Conservation (phyloP, 2,113 vertebrate genomes). For the Pangasianodon hypophthalmus region DNA sequence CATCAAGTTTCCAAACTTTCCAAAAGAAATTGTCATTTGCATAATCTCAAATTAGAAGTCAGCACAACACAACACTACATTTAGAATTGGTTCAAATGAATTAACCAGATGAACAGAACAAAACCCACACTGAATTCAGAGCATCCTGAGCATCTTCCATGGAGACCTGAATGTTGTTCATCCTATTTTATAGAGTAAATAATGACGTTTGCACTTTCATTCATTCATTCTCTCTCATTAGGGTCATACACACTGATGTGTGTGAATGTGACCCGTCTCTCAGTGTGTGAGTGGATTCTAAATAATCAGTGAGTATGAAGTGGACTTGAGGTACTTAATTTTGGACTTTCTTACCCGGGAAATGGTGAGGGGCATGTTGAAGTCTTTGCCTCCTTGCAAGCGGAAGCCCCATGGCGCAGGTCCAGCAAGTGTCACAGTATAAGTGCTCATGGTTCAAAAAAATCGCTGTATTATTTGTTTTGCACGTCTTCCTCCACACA, state of each 20-base stretch:
- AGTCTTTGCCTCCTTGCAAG: slow-evolving; percentile 97
- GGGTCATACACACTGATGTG: background rate
- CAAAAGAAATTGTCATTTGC: background rate
- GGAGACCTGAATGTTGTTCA: background rate
- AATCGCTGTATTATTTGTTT: slow-evolving; percentile 28
- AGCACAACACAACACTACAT: background rate
- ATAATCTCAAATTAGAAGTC: background rate
- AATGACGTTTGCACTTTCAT: background rate
- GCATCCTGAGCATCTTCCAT: background rate
- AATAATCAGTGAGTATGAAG: background rate
- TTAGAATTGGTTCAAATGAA: background rate
- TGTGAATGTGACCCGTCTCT: background rate
- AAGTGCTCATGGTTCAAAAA: slow-evolving; percentile 81
- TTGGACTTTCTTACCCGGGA: slow-evolving; percentile 79
- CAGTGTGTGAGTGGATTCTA: background rate
- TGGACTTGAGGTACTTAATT: background rate
- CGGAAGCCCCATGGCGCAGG: slow-evolving; percentile 97
- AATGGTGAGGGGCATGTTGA: slow-evolving; percentile 94
- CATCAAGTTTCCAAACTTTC: background rate
- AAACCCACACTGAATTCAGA: background rate
- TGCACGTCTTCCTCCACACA: slow-evolving; percentile 51
- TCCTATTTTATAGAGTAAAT: slow-evolving; percentile 3
- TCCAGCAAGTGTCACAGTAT: slow-evolving; percentile 87
- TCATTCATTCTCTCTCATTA: background rate
- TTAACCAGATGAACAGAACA: background rate